Conservation (phyloP, 1,140 invertebrate species). For the Teleogryllus occipitalis region DNA sequence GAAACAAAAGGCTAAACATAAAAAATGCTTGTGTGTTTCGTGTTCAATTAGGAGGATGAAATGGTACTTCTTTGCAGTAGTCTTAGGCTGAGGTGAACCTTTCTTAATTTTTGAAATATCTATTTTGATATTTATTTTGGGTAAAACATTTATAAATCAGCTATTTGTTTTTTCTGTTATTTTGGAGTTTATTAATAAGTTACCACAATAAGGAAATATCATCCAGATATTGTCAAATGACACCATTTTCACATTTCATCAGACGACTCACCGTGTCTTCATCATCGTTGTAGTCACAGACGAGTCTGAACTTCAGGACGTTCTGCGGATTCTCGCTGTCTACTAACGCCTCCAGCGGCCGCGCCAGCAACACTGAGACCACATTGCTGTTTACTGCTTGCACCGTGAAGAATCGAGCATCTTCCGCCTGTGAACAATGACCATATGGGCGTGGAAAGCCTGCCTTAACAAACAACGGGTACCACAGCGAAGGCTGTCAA, state of each 20-base stretch:
- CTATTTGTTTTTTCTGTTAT: no score
- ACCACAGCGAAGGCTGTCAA: no score
- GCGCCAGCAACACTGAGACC: conserved; percentile 60
- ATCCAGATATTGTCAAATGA: neutral
- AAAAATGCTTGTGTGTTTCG: no score
- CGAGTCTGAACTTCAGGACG: conserved; percentile 69
- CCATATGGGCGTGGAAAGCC: no score
- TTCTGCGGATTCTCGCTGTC: conserved; percentile 70
- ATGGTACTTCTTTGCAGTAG: no score
- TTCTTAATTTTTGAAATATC: neutral
- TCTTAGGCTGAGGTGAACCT: no score
- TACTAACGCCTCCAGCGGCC: conserved; percentile 67
- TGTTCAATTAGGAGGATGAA: no score
- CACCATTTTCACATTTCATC: neutral
- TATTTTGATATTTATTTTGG: neutral
- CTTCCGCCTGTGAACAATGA: conserved; percentile 44
- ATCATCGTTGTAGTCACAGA: conserved; percentile 51
- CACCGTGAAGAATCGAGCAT: conserved; percentile 60
- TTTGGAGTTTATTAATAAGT: no score
- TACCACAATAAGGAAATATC: neutral
- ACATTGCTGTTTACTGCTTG: conserved; percentile 61
- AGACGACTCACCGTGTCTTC: conserved; percentile 46
- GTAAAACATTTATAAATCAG: no score
- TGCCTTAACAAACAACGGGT: no score
- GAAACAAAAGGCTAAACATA: no score